phyloP scores from a whole-genome alignment of 2,113 vertebrate species.

The Oreocharis arfaki region DNA sequence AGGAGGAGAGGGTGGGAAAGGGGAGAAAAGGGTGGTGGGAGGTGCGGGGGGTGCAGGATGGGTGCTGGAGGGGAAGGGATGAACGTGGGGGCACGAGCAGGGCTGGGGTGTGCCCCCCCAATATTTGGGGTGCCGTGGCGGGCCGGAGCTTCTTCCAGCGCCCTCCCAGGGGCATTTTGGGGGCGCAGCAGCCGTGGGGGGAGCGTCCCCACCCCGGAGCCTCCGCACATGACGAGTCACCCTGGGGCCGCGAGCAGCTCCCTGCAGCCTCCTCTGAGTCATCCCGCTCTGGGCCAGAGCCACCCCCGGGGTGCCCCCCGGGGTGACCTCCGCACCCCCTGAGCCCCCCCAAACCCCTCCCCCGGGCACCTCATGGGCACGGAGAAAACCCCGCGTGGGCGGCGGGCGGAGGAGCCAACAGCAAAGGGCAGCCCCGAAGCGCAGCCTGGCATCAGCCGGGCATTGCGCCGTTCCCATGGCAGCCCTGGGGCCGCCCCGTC shows the following conservation, averaged over 20 bases:
- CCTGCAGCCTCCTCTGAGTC: constrained; percentile 16
- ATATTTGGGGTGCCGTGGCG: accelerated
- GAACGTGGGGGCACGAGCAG: not conserved
- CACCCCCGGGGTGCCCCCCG: not conserved
- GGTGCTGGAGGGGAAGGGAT: not conserved
- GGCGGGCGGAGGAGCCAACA: accelerated
- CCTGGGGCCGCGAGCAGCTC: not conserved
- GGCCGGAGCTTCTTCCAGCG: not conserved
- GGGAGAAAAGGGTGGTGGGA: not conserved
- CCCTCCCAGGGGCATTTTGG: not conserved
- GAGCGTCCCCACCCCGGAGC: not conserved
- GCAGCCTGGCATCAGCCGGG: not conserved
- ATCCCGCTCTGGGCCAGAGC: not conserved
- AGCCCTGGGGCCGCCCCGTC: not conserved
- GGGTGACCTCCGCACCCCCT: not conserved
- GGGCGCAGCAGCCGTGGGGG: not conserved
- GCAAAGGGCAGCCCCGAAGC: accelerated
- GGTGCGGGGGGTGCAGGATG: not conserved
- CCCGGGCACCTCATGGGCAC: accelerated
- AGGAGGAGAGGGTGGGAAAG: not conserved
- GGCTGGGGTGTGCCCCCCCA: not conserved
- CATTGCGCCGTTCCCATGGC: accelerated
- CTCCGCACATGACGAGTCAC: not conserved
- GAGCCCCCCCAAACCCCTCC: too few species aligned
- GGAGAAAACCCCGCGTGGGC: accelerated